phyloP scores from a whole-genome alignment of 2,888 invertebrate genomes.

The Diarsia mendica region DNA sequence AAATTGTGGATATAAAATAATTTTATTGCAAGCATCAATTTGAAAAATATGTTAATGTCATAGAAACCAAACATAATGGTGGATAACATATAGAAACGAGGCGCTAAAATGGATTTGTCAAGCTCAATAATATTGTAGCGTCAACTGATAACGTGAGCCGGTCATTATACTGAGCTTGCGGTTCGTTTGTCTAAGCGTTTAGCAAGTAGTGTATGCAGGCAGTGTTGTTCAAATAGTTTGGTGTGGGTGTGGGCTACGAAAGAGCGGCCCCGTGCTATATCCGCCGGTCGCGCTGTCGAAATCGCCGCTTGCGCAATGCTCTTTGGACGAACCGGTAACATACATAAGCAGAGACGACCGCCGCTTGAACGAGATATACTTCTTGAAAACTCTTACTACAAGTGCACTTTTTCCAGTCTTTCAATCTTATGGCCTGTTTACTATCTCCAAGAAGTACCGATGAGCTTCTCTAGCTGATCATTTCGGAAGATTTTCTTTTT shows the following conservation, averaged over 20 bases:
- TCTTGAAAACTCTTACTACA: conserved; percentile 65
- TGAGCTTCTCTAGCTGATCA: not conserved
- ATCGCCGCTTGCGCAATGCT: conserved; percentile 84
- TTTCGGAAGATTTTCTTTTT: not conserved
- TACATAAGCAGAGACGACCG: conserved; percentile 74
- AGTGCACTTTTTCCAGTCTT: conserved; percentile 48
- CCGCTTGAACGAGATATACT: conserved; percentile 72
- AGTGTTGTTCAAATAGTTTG: conserved; percentile 81
- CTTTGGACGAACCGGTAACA: conserved; percentile 83
- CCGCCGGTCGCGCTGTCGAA: conserved; percentile 83
- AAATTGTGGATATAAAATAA: conserved; percentile 21
- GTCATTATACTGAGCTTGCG: conserved; percentile 74
- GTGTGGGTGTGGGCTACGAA: conserved; percentile 85
- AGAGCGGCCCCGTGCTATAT: conserved; percentile 89
- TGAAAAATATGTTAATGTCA: conserved; percentile 7
- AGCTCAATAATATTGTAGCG: conserved; percentile 64
- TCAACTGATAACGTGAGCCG: conserved; percentile 77
- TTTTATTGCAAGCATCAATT: not conserved
- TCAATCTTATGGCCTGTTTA: not conserved
- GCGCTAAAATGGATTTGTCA: conserved; percentile 52
- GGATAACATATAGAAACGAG: conserved; percentile 39
- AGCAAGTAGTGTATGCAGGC: conserved; percentile 79
- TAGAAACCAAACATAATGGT: not conserved
- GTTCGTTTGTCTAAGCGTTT: conserved; percentile 82
- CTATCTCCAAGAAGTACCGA: not conserved